Evolutionary conservation across 1,140 invertebrate species (phyloP).

Genomic region (Brachionus rotundiformis): DNA sequence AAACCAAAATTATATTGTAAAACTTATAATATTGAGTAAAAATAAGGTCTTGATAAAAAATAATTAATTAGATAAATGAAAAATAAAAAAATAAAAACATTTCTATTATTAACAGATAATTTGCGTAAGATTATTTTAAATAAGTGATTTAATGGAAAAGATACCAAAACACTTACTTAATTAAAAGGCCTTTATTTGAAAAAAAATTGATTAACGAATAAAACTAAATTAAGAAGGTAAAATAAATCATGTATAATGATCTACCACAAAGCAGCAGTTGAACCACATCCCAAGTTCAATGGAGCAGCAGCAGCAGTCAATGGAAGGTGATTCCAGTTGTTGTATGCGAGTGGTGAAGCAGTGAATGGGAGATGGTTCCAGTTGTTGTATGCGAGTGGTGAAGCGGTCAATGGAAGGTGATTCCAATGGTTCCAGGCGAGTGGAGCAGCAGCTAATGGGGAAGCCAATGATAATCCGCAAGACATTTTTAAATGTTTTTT

Average conservation of each 20-base stretch:
- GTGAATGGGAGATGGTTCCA: neutral
- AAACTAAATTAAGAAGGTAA: neutral
- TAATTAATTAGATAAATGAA: too few species aligned
- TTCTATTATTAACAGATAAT: too few species aligned
- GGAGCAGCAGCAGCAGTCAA: neutral
- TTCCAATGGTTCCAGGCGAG: neutral
- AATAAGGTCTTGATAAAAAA: too few species aligned
- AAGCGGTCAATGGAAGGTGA: neutral
- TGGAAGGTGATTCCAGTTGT: neutral
- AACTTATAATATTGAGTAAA: too few species aligned
- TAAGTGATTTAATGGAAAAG: too few species aligned
- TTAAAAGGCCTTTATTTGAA: neutral
- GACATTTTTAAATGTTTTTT: neutral
- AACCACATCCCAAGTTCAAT: neutral
- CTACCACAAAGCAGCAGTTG: neutral
- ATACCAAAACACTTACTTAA: too few species aligned
- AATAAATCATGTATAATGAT: too few species aligned
- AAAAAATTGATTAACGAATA: neutral
- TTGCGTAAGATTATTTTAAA: too few species aligned
- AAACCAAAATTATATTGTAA: too few species aligned
- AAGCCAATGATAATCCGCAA: neutral
- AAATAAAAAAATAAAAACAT: too few species aligned
- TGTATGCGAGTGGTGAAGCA: neutral
- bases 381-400: neutral
- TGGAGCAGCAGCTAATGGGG: neutral